These are phyloP conservation scores for Rhinella marina DNA, from an alignment of 2,797 vertebrate genomes.

Conservation along the genomic window DNA sequence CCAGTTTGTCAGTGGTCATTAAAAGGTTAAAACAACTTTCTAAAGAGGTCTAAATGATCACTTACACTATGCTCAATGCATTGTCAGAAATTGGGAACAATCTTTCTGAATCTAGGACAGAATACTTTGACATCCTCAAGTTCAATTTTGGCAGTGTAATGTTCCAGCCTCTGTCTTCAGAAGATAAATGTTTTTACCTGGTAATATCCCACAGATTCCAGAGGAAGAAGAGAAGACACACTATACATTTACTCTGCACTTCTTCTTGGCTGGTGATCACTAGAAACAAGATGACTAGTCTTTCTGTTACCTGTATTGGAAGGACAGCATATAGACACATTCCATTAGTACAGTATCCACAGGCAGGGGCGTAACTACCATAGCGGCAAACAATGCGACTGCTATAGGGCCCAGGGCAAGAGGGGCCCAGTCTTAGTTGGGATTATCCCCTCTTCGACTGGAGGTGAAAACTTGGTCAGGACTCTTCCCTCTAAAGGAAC, in stretches of 20 bases:
- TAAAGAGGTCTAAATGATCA: background rate
- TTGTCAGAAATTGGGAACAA: background rate
- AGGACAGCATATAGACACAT: background rate
- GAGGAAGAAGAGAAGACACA: slow-evolving; percentile 87
- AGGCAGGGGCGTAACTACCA: too few relatives aligned
- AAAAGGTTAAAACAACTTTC: too few relatives aligned
- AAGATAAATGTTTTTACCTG: slow-evolving; percentile 59
- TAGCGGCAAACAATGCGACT: too few relatives aligned
- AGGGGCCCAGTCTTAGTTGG: too few relatives aligned
- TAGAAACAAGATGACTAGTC: slow-evolving; percentile 85
- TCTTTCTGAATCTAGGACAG: background rate
- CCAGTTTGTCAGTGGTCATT: too few relatives aligned
- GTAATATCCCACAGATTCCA: slow-evolving; percentile 89
- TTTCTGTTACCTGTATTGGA: slow-evolving; percentile 82
- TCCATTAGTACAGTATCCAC: background rate
- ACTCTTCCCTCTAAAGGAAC: too few relatives aligned
- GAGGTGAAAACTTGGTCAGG: too few relatives aligned
- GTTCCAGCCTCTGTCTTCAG: background rate
- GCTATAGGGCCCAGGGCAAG: too few relatives aligned
- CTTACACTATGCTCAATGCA: background rate
- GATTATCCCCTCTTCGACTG: too few relatives aligned
- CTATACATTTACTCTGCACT: slow-evolving; percentile 86
- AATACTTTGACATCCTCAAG: background rate
- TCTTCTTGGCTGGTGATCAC: slow-evolving; percentile 89
- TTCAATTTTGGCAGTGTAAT: background rate